Evolutionary conservation across 1,140 invertebrate genomes (phyloP), one percentile per base, ranked within the genome.

Genomic region (Ceratosolen fusciceps): DNA sequence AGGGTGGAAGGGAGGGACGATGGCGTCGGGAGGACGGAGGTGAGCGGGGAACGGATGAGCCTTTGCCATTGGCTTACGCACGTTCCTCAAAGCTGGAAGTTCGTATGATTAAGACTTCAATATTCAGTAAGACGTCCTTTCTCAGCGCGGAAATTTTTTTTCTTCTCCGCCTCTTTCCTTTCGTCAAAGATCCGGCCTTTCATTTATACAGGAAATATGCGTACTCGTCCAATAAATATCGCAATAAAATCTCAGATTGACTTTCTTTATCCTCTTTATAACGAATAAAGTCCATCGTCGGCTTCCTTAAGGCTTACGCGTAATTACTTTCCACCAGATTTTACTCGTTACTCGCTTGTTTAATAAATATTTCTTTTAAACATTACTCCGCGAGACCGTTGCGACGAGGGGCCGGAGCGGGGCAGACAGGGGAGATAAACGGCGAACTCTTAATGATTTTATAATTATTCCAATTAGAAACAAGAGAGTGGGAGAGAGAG

Each of bases 41-140:
- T 62, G 24, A 31, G 0, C 29, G 12, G n/a, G 4, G 21, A 16
- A 31, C 14, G 43, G 68, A 39, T 56, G 54, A 62, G 39, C 24
- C 77, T 67, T 54, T 68, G 62, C 72, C 60, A 80, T 80, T 80
- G 78, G 78, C 78, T 75, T 75, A 74, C 29, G 71, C 49, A 37
- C 49, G 58, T 26, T 62, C 68, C 43, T 67, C 78, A 70, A 43
- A 79, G 77, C 60, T 21, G 72, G 56, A 29, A 75, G 52, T 80
- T 67, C 74, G 67, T 80, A 80, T 80, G 79, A 80, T 80, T 80
- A 80, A 72, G 79, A 80, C 74, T 80, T 77, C 74, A 80, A 80
- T 80, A 80, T 80, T 76, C 79, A 73, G 79, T 75, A 60, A 77
- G 39, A 54, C 67, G 60, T 79, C 74, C 60, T 79, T 54, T 43